Evolutionary conservation across 2,888 invertebrate genomes (phyloP).

Genomic region (Melanotus villosus): DNA sequence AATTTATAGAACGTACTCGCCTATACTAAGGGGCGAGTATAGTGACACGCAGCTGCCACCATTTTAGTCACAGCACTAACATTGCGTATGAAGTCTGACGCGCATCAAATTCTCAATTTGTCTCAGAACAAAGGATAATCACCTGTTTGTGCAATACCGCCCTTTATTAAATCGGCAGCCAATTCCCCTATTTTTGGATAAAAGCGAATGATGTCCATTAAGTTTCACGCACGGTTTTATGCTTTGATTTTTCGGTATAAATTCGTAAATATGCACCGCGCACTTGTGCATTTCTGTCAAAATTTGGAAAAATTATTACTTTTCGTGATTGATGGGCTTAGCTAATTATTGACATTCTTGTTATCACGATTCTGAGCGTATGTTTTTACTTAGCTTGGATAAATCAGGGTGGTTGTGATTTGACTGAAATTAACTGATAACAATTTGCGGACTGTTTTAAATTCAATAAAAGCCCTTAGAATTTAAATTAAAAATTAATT

Average conservation of each 20-base stretch:
- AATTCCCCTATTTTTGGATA: constrained; percentile 47
- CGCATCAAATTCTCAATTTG: constrained; percentile 65
- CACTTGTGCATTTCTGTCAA: background rate
- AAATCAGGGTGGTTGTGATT: too few relatives aligned
- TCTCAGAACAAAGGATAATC: constrained; percentile 64
- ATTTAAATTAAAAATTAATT: constrained; percentile 44
- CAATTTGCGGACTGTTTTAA: background rate
- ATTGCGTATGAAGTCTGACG: constrained; percentile 61
- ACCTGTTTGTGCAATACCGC: constrained; percentile 62
- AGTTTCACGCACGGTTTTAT: constrained; percentile 58
- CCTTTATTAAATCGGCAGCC: constrained; percentile 55
- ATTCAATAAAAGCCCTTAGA: constrained; percentile 24
- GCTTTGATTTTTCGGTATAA: constrained; percentile 47
- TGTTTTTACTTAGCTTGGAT: too few relatives aligned
- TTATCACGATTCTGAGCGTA: too few relatives aligned
- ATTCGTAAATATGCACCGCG: constrained; percentile 26
- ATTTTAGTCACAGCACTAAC: constrained; percentile 62
- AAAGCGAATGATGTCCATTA: constrained; percentile 49
- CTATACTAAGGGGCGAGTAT: constrained; percentile 9
- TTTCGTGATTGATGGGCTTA: background rate
- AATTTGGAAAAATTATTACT: background rate
- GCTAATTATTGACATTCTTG: background rate
- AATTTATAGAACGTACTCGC: background rate
- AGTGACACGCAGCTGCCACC: constrained; percentile 60
- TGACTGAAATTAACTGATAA: constrained; percentile 23